Conservation (phyloP, 1,140 invertebrate genomes). For the Papilio machaon region DNA sequence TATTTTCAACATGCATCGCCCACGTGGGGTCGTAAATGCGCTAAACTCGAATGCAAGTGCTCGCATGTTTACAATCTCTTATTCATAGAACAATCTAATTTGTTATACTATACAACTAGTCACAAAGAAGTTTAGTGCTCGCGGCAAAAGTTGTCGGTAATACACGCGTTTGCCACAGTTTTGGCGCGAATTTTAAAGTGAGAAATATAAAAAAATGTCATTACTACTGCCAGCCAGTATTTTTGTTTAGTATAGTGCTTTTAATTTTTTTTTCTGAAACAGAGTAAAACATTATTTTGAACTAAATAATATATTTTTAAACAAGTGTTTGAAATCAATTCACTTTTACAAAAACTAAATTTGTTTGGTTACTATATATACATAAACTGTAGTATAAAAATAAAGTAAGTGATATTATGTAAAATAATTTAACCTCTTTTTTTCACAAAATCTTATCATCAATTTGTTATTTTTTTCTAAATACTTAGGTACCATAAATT, state of each 20-base stretch:
- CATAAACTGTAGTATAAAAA: no score
- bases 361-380: no score
- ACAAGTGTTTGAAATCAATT: no score
- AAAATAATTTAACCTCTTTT: no score
- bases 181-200: slow-evolving; percentile 15
- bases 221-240: neutral
- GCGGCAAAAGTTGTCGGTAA: neutral
- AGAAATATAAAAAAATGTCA: neutral
- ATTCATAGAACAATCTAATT: slow-evolving; percentile 33
- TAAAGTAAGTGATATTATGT: no score
- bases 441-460: no score
- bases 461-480: no score
- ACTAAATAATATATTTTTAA: no score
- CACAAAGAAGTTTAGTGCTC: slow-evolving; percentile 6
- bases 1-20: neutral
- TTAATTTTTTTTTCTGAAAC: no score
- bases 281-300: no score
- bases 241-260: neutral
- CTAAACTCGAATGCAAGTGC: slow-evolving; percentile 28
- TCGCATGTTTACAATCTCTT: slow-evolving; percentile 27
- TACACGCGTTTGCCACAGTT: neutral
- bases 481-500: no score
- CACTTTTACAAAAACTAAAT: no score
- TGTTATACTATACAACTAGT: slow-evolving; percentile 8
- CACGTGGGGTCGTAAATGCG: slow-evolving; percentile 20